phyloP scores from a whole-genome alignment of 2,797 vertebrate genomes.

The Amblyraja radiata region DNA sequence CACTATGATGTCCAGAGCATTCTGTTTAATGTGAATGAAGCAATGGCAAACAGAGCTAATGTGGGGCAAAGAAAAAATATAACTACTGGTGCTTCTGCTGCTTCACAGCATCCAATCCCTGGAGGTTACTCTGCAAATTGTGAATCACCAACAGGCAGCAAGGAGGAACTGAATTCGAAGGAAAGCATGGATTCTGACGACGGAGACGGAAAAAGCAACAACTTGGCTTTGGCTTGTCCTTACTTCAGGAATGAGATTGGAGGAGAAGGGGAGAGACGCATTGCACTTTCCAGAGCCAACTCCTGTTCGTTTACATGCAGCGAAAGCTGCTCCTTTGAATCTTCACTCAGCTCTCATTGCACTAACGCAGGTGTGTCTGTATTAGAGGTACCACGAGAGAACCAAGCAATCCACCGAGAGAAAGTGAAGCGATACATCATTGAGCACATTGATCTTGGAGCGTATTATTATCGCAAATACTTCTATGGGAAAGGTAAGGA shows the following conservation, averaged over 20 bases:
- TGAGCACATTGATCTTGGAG: conserved; percentile 93
- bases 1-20: conserved; percentile 97
- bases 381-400: conserved; percentile 87
- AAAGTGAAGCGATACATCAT: conserved; percentile 97
- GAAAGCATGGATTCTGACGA: conserved; percentile 85
- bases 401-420: conserved; percentile 88
- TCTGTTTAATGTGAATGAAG: conserved; percentile 90
- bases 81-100: conserved; percentile 89
- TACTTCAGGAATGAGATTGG: conserved; percentile 95
- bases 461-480: conserved; percentile 94
- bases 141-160: conserved; percentile 82
- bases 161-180: conserved; percentile 88
- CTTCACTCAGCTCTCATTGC: conserved; percentile 92
- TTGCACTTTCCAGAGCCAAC: conserved; percentile 82
- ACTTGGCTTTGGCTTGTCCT: conserved; percentile 75
- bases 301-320: conserved; percentile 65
- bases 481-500: conserved; percentile 91
- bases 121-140: conserved; percentile 58
- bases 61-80: conserved; percentile 86
- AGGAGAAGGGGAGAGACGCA: conserved; percentile 83
- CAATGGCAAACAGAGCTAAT: conserved; percentile 72
- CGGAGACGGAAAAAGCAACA: conserved; percentile 88
- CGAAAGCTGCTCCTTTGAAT: conserved; percentile 89
- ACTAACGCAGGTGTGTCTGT: conserved; percentile 96
- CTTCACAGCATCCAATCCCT: conserved; percentile 66